Evolutionary conservation across 2,113 vertebrate genomes (phyloP), one percentile per base, ranked within the genome.

Genomic region (Noctilio leporinus): DNA sequence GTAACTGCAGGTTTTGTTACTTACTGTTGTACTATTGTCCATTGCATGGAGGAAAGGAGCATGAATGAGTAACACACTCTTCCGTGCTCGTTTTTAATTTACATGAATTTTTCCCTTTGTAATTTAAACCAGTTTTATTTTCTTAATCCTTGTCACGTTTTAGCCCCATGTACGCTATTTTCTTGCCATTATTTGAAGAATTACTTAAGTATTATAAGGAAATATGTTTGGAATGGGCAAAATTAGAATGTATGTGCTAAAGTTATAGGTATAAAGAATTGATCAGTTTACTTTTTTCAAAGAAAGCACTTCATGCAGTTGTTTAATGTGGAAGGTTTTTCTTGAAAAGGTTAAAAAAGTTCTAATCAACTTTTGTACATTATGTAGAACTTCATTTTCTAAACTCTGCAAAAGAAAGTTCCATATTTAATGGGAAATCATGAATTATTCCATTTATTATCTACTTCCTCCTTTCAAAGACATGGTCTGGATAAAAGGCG

Each of bases 391-490:
- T 99, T 99, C 99, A 99, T 99, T 99, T 99, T 99, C 99, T 99
- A 99, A 99, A 99, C 99, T 99, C 99, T 98, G 99, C 98, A 99
- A 98, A 99, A 99, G 99, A 99, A 99, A 99, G 98, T 99, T 99
- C 99, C 99, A 99, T 99, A 99, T 99, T 99, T 99, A 99, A 99
- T 99, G 99, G 99, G 99, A 98, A 98, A 98, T 99, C 99, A 99
- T 99, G 99, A 99, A 99, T 99, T 99, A 99, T 99, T 99, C 99
- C 97, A 99, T 99, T 99, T 99, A 99, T 99, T 99, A 99, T 99
- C 99, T 99, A 99, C 98, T 99, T 99, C 98, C 98, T 98, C 98
- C 98, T 99, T 99, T 99, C 99, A 99, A 99, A 99, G 99, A 99
- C 99, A 99, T 98, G 99, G 99, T 98, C 98, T 99, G 98, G 98